Base-by-base conservation (phyloP, 2,113 vertebrate species). In the Chitala chitala region DNA sequence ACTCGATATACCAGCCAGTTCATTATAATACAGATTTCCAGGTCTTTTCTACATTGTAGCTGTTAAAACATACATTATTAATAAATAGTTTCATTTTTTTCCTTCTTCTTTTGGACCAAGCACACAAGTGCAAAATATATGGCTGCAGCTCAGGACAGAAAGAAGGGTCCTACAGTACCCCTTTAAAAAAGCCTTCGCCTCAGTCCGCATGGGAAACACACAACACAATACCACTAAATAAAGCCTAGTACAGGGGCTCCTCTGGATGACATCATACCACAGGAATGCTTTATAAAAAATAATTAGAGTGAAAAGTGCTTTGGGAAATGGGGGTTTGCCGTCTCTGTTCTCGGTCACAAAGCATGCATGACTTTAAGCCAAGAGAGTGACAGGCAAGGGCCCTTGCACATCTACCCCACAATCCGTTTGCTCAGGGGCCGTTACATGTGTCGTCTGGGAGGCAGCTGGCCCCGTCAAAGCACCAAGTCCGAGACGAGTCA, bases 121-220 rank as follows among this genome's bases (percentile, higher is more conserved):
- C n/a, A 56, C 13, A 33, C 9, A n/a, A 56, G 51, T 31, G 64
- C 20, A 48, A 38, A 17, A 69, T 55, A 75, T 20, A 66, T 75
- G 73, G 64, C 26, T n/a, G 36, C 51, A 31, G 2, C 13, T 3
- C 36, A 40, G 63, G 38, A 17, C n/a, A 26, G 61, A 20, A 65
- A 22, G 40, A 4, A 42, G 73, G 59, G 10, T 56, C 51, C 73
- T 44, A 75, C 61, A 72, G 74, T 71, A 70, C 59, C 72, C 75
- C 64, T 78, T 74, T 77, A 72, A 74, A 78, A 31, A 53, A 75
- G 78, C 56, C 69, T 46, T 76, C 20, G 31, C 59, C 69, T 75
- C 68, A 72, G 68, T 78, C 75, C 72, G 79, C 78, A 76, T 79
- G 81, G 79, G 81, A 81, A 78, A 82, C 75, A 63, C 74, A 51